phyloP scores from a whole-genome alignment of 1,140 invertebrate species.

The Trichogramma pretiosum region DNA sequence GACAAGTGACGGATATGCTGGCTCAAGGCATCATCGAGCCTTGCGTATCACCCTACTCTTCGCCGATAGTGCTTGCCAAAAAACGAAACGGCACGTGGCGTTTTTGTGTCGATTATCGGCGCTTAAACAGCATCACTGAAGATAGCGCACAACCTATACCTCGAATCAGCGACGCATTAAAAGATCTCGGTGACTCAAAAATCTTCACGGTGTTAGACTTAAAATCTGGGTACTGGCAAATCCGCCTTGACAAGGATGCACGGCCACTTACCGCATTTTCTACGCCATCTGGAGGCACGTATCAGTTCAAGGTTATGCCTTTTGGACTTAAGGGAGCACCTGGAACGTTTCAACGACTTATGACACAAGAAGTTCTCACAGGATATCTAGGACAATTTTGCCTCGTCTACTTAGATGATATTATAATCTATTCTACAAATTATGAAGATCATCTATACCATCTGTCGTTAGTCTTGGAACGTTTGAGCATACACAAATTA shows the following conservation, averaged over 20 bases:
- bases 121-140: slow-evolving; percentile 1
- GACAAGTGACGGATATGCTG: slow-evolving; percentile 25
- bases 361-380: neutral
- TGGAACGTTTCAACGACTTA: neutral
- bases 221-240: slow-evolving; percentile 33
- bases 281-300: neutral
- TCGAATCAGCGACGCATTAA: slow-evolving; percentile 7
- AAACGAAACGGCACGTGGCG: slow-evolving; percentile 44
- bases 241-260: slow-evolving; percentile 27
- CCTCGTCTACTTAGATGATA: neutral
- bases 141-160: neutral
- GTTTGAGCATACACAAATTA: slow-evolving; percentile 17
- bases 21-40: slow-evolving; percentile 34
- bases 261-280: neutral
- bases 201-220: slow-evolving; percentile 29
- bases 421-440: slow-evolving; percentile 3
- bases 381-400: neutral
- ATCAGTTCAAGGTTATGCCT: too few species aligned
- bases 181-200: slow-evolving; percentile 15
- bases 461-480: slow-evolving; percentile 19
- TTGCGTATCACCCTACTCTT: slow-evolving; percentile 36
- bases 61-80: slow-evolving; percentile 41
- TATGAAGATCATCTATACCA: slow-evolving; percentile 20
- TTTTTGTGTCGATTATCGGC: slow-evolving; percentile 41
- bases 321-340: too few species aligned